Evolutionary conservation across 2,797 vertebrate genomes (phyloP).

Genomic region (Arnoldichthys spilopterus): DNA sequence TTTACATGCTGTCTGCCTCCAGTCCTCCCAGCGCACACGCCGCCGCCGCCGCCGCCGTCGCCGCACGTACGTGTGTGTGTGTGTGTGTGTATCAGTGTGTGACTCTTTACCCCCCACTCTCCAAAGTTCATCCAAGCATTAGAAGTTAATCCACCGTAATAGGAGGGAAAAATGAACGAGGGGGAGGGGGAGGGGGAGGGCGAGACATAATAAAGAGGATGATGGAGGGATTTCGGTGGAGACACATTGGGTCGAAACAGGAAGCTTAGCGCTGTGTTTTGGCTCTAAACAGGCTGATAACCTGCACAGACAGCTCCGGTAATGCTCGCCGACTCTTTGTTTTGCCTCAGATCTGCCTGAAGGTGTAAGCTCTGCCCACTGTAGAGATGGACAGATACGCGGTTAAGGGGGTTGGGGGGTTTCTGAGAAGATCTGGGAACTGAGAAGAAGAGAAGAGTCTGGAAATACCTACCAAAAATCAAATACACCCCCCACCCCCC

Average conservation of each 20-base stretch:
- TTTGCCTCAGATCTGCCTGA: neutral
- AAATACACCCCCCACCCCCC: too few species aligned
- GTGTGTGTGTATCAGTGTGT: conserved; percentile 47
- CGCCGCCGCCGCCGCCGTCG: conserved; percentile 63
- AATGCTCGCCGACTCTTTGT: conserved; percentile 33
- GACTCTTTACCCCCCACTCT: conserved; percentile 74
- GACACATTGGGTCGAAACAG: conserved; percentile 66
- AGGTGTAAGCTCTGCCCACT: conserved; percentile 13
- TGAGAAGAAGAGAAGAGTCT: too few species aligned
- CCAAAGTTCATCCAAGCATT: conserved; percentile 80
- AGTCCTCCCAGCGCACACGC: conserved; percentile 62
- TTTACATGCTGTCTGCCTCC: conserved; percentile 52
- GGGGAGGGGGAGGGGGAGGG: conserved; percentile 31
- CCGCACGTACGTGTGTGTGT: neutral
- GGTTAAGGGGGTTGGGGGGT: too few species aligned
- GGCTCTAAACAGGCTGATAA: conserved; percentile 66
- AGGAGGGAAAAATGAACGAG: conserved; percentile 69
- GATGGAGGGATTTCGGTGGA: conserved; percentile 62
- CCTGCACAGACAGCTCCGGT: conserved; percentile 53
- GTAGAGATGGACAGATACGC: conserved; percentile 1
- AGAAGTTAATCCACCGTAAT: conserved; percentile 83
- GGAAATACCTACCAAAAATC: too few species aligned
- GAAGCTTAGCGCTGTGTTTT: conserved; percentile 68
- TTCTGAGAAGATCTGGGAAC: too few species aligned
- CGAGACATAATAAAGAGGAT: conserved; percentile 36